Evolutionary conservation across 2,888 invertebrate genomes (phyloP), one percentile per base, ranked within the genome.

Genomic region (Acleris literana): DNA sequence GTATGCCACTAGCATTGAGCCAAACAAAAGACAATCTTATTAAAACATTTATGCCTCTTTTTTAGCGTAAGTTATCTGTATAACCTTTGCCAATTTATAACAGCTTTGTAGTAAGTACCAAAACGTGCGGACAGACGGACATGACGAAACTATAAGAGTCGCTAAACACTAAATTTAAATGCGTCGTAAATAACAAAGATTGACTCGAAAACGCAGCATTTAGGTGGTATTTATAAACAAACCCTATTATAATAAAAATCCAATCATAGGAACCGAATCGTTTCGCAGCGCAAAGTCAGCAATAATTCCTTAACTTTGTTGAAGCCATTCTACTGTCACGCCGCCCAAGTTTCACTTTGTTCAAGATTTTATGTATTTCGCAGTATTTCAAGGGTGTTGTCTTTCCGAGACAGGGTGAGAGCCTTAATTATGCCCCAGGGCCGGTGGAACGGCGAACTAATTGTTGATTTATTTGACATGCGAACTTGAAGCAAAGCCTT

Each of bases 301-400:
- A 65, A 60, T 65, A 65, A 60, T 55, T 60, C 55, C 33, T 51
- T 51, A 60, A 65, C 64, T 65, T 60, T 17, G 54, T 60, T 20
- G 54, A 25, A 64, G 64, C 64, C 51, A 55, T 65, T 60, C 49
- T 54, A 49, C 60, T 65, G 64, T 60, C 55, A 65, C 25, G 58
- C 20, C 49, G 70, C 68, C 65, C 64, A 63, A 69, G 71, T 71
- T 74, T 67, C 65, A 73, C 65, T 66, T 74, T 71, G 68, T 74
- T 69, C 68, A 63, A 71, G 69, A 74, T 74, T 72, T 51, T 60
- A 65, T 65, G 60, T 65, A 60, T 65, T 55, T 60, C 51, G 44
- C 60, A 60, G 63, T 67, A 71, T 74, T 74, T 74, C 69, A 69
- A 66, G 67, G 65, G 70, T 72, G 61, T 74, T 74, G 46, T 55